Base-by-base conservation (phyloP, 2,797 vertebrate genomes). In the Glossophaga mutica region DNA sequence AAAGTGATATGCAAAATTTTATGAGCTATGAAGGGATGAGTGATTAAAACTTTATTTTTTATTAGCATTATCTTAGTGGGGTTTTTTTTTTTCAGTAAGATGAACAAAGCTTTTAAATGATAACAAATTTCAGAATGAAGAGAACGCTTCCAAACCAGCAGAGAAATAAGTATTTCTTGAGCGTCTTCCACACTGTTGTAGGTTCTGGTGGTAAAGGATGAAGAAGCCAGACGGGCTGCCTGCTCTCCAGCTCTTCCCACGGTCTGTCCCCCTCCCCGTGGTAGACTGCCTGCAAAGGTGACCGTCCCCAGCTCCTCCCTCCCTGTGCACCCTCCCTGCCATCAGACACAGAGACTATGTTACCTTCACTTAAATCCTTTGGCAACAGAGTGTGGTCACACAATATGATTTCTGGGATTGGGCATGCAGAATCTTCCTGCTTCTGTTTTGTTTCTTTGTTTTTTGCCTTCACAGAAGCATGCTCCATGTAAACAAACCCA, bases 1-100 rank as follows among this genome's bases (percentile, higher is more conserved):
- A 82, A 76, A 52, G 44, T 5, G 18, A n/a, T 32, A 55, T 3
- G 22, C 26, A 86, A 59, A 85, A 32, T 16, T 34, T 62, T 67
- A 73, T 48, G 48, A 82, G 46, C 65, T 29, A 93, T 0, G 9
- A 14, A 70, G 32, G n/a, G 39, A 52, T 48, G 67, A 24, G 2
- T 55, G 22, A 85, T 81, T 50, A 29, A 73, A 68, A 78, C 3
- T 79, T 88, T 32, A 48, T 29, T 81, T 87, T 92, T 85, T 26
- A 46, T 48, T 94, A 62, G 39, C 71, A 70, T 77, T 52, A 59
- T 42, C 59, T 86, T 32, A 62, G 62, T 46, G 6, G 32, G n/a
- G n/a, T n/a, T n/a, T n/a, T n/a, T n/a, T n/a, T 46, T 82, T 88
- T 85, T 83, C 21, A 79, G 16, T 79, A 82, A 87, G 52, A 79